phyloP scores from a whole-genome alignment of 2,113 vertebrate species.

The Petroica traversi region DNA sequence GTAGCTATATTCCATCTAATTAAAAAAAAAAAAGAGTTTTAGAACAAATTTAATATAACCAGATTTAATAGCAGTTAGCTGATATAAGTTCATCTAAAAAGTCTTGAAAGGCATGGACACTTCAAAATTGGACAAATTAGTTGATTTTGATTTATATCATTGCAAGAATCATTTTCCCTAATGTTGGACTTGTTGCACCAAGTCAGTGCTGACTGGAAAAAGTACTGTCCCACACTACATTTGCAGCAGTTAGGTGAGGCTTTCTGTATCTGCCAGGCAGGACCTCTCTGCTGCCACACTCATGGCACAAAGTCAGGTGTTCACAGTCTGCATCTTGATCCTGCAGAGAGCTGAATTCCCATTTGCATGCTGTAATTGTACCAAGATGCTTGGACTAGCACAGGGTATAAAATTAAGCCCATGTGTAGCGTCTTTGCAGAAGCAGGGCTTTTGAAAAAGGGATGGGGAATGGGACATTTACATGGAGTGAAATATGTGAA shows the following conservation, averaged over 20 bases:
- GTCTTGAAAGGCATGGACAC: neutral
- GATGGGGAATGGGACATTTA: neutral
- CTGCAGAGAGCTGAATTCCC: neutral
- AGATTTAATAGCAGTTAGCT: neutral
- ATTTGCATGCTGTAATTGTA: neutral
- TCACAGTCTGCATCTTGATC: neutral
- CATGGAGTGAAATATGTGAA: neutral
- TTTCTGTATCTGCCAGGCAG: neutral
- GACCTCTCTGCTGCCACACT: neutral
- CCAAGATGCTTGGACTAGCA: neutral
- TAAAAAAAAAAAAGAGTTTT: neutral
- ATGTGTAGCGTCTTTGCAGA: neutral
- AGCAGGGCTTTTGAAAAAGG: neutral
- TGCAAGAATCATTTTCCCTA: neutral
- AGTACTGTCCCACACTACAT: neutral
- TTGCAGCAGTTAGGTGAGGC: rapidly evolving
- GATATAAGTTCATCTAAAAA: neutral
- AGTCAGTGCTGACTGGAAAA: neutral
- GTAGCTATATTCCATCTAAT: neutral
- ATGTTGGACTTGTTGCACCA: neutral
- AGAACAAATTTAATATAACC: neutral
- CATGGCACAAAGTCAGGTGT: neutral
- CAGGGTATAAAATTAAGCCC: neutral
- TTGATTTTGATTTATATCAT: neutral
- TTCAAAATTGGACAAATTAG: neutral